Base-by-base conservation (phyloP, 2,888 invertebrate genomes). In the Hipparchia semele region DNA sequence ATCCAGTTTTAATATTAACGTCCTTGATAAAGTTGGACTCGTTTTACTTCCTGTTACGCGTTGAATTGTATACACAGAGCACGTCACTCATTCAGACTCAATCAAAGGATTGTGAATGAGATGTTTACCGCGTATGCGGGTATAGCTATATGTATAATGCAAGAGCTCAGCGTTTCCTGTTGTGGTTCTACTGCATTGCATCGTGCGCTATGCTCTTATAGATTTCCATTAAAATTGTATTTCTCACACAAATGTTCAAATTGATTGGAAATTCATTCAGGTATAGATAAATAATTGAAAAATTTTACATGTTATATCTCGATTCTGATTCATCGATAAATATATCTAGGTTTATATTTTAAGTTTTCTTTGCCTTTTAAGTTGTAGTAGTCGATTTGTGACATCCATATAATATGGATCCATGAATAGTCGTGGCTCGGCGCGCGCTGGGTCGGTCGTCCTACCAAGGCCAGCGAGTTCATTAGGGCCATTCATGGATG, bases 401-500 rank as follows among this genome's bases (percentile, higher is more conserved):
- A 79, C 73, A 72, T 75, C 71, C 67, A 58, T 66, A 73, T 77
- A 76, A 76, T 72, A 75, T 77, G 78, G 76, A 72, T 78, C 75
- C 75, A 78, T 74, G 78, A 76, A 76, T 79, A 78, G 79, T 77
- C 77, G 78, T 75, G 76, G 76, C 76, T 65, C 58, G 71, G 74
- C 75, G 76, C 79, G 75, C 78, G 76, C 75, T 81, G 82, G 84
- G 82, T 82, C 81, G 82, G 85, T 84, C 83, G 89, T 81, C 87
- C 83, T 81, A 85, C 88, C 93, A 93, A 94, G 93, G 94, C 86
- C 92, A 91, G 88, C 92, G 80, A 82, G 93, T 92, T 94, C 91
- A 91, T 92, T 92, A 92, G 87, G 88, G 85, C 92, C 93, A 94
- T 94, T 93, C 92, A 92, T 91, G 92, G 90, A 90, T 88, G 87